Evolutionary conservation across 2,113 vertebrate genomes (phyloP).

Genomic region (Lamprologus ornatipinnis): DNA sequence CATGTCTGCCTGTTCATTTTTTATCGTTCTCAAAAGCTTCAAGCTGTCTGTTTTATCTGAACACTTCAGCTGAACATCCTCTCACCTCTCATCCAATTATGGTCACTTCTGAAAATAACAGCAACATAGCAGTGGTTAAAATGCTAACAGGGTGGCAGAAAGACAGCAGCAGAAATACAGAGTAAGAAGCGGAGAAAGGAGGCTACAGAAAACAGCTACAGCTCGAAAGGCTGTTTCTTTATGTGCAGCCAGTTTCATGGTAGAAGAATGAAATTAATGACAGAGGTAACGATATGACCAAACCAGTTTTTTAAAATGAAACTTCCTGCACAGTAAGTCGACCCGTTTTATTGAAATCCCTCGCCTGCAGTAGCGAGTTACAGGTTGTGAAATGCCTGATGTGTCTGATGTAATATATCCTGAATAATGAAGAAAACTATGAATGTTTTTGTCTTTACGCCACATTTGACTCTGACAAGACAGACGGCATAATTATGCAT

Average conservation of each 20-base stretch:
- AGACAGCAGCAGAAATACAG: not conserved
- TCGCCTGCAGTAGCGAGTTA: not conserved
- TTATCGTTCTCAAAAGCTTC: not conserved
- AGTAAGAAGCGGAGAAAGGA: accelerated
- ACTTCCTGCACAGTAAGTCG: not conserved
- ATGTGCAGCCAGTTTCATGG: not conserved
- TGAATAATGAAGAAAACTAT: not conserved
- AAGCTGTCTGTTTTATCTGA: not conserved
- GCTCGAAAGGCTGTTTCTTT: not conserved
- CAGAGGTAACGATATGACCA: not conserved
- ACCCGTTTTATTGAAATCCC: not conserved
- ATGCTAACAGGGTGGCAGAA: not conserved
- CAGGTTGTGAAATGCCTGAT: not conserved
- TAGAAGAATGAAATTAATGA: not conserved
- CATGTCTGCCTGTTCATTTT: not conserved
- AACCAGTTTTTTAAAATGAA: not conserved
- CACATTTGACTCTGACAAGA: not conserved
- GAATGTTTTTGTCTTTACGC: not conserved
- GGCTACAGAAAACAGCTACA: not conserved
- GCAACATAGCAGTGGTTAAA: not conserved
- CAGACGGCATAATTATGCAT: not conserved
- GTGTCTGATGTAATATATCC: not conserved
- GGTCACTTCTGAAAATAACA: not conserved
- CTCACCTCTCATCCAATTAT: not conserved
- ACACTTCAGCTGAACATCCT: not conserved